These are phyloP conservation scores for Psilopsiagon aymara DNA, from an alignment of 2,113 vertebrate species.

Conservation along the genomic window DNA sequence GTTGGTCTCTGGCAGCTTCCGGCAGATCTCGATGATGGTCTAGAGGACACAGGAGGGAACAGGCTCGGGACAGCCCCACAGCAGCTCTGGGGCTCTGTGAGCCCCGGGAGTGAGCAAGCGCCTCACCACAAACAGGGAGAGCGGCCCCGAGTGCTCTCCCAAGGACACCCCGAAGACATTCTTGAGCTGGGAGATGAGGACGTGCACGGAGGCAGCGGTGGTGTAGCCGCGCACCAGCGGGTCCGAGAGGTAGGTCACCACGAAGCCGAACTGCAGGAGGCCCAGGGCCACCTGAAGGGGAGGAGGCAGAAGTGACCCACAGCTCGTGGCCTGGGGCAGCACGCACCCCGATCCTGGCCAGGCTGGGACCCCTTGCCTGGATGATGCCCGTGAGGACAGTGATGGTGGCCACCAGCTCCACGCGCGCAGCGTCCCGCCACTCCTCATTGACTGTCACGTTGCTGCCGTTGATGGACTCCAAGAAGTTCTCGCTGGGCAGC, in stretches of 20 bases:
- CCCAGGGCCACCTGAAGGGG: slow-evolving; percentile 85
- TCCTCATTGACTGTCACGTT: slow-evolving; percentile 22
- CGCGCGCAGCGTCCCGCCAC: slow-evolving; percentile 68
- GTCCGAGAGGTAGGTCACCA: slow-evolving; percentile 95
- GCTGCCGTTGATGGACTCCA: slow-evolving; percentile 59
- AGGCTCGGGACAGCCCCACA: not conserved
- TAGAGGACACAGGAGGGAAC: slow-evolving; percentile 27
- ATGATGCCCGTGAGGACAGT: slow-evolving; percentile 88
- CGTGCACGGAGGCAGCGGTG: slow-evolving; percentile 88
- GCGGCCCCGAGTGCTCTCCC: slow-evolving; percentile 76
- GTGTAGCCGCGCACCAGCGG: slow-evolving; percentile 93
- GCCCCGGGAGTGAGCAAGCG: not conserved
- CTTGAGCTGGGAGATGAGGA: slow-evolving; percentile 92
- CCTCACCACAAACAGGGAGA: slow-evolving; percentile 86
- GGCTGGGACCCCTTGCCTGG: slow-evolving; percentile 77
- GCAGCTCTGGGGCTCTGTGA: not conserved
- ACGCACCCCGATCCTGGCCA: fast-evolving
- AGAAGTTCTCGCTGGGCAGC: slow-evolving; percentile 77
- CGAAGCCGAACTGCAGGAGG: slow-evolving; percentile 90
- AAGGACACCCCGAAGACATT: slow-evolving; percentile 86
- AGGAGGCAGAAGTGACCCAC: not conserved
- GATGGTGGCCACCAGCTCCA: slow-evolving; percentile 85
- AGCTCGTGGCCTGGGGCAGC: not conserved
- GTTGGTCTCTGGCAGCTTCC: slow-evolving; percentile 76
- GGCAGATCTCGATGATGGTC: slow-evolving; percentile 83